Conservation (phyloP, 1,140 invertebrate species). For the Eueides isabella region DNA sequence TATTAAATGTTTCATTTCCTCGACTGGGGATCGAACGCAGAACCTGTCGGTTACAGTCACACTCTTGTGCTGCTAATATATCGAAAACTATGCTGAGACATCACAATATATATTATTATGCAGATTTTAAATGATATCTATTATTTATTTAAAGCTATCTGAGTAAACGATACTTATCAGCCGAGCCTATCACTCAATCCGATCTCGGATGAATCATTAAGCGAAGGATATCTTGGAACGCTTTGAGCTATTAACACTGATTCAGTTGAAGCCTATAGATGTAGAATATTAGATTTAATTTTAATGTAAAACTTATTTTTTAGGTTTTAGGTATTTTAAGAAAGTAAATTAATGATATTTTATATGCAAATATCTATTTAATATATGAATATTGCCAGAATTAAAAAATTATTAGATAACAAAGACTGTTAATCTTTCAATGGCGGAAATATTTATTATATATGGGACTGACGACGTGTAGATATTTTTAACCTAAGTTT, state of each 20-base stretch:
- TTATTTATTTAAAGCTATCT: background rate
- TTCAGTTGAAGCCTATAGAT: background rate
- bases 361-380: background rate
- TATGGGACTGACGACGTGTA: no score
- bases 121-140: background rate
- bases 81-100: no score
- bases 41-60: no score
- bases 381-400: no score
- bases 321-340: background rate
- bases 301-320: background rate
- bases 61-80: no score
- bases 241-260: conserved; percentile 64
- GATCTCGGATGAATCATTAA: conserved; percentile 60
- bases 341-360: background rate
- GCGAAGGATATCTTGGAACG: conserved; percentile 50
- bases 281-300: background rate
- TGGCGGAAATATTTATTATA: no score
- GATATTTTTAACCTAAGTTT: no score
- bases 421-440: no score
- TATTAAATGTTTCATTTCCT: no score
- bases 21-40: no score
- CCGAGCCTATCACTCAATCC: conserved; percentile 40
- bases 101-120: background rate
- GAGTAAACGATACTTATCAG: conserved; percentile 34
- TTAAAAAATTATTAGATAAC: no score